Conservation (phyloP, 53 echinoderm and acorn worm species). For the Henricia sp. region DNA sequence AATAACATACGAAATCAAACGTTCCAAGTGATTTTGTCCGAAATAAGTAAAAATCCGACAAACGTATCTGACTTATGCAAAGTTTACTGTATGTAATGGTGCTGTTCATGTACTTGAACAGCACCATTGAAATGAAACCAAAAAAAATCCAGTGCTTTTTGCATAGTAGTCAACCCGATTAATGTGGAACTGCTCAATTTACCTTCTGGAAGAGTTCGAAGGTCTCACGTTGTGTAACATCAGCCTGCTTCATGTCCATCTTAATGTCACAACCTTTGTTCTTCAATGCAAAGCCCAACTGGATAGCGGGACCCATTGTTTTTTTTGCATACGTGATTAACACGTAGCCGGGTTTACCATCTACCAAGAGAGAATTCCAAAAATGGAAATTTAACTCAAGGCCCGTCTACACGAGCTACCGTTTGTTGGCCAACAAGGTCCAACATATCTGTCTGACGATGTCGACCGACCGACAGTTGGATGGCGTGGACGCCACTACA, state of each 20-base stretch:
- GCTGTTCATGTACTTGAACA: no score
- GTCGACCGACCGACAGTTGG: no score
- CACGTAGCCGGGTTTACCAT: background rate
- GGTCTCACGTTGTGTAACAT: background rate
- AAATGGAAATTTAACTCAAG: background rate
- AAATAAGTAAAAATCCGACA: no score
- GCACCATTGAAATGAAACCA: background rate
- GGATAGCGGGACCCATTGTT: background rate
- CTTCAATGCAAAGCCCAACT: background rate
- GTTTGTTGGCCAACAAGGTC: no score
- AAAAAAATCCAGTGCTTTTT: background rate
- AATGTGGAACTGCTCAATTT: background rate
- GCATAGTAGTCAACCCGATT: background rate
- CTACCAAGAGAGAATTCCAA: background rate
- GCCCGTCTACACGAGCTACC: background rate
- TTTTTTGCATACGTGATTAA: conserved; percentile 24
- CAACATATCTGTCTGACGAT: no score
- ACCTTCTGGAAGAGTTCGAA: background rate
- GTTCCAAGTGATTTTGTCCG: no score
- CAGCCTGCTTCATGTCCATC: background rate
- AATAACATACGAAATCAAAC: no score
- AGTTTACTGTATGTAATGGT: no score
- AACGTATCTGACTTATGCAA: no score
- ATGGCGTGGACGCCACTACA: no score
- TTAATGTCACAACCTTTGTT: background rate